These are phyloP conservation scores for Pseudotriccus pelzelni DNA, from an alignment of 2,797 vertebrate genomes.

Conservation along the genomic window DNA sequence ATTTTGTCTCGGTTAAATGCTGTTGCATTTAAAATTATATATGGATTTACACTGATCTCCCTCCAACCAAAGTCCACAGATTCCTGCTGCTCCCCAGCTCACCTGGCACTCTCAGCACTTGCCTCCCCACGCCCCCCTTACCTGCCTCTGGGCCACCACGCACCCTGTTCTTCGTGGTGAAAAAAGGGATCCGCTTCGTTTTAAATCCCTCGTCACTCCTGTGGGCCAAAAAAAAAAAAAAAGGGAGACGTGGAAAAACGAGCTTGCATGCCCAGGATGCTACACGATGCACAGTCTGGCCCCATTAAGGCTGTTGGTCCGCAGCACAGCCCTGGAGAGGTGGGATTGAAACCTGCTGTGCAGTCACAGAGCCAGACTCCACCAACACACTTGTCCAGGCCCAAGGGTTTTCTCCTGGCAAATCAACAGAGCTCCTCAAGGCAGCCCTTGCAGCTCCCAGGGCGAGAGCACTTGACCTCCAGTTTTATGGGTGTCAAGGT, in stretches of 20 bases:
- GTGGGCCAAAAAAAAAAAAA: not conserved
- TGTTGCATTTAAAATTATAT: not conserved
- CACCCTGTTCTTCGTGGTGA: slow-evolving; percentile 86
- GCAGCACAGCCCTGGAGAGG: not conserved
- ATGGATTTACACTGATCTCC: not conserved
- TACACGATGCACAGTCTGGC: fast-evolving
- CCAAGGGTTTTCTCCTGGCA: not conserved
- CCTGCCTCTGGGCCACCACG: slow-evolving; percentile 87
- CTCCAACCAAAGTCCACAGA: not conserved
- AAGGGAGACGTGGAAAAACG: not conserved
- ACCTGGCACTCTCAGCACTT: not conserved
- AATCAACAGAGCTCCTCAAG: not conserved
- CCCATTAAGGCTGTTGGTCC: not conserved
- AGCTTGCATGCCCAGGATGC: not conserved
- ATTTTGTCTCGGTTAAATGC: not conserved
- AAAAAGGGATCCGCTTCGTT: slow-evolving; percentile 85
- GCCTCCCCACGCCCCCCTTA: slow-evolving; percentile 30
- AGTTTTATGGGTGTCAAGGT: slow-evolving; percentile 14
- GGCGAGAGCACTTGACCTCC: slow-evolving; percentile 24
- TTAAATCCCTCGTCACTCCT: slow-evolving; percentile 86
- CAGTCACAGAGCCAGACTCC: not conserved
- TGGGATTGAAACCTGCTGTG: not conserved
- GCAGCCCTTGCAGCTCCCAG: not conserved
- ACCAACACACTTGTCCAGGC: not conserved
- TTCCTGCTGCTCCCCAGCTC: not conserved